Evolutionary conservation across 1,140 invertebrate species (phyloP), one percentile per base, ranked within the genome.

Genomic region (Papilio dardanus): DNA sequence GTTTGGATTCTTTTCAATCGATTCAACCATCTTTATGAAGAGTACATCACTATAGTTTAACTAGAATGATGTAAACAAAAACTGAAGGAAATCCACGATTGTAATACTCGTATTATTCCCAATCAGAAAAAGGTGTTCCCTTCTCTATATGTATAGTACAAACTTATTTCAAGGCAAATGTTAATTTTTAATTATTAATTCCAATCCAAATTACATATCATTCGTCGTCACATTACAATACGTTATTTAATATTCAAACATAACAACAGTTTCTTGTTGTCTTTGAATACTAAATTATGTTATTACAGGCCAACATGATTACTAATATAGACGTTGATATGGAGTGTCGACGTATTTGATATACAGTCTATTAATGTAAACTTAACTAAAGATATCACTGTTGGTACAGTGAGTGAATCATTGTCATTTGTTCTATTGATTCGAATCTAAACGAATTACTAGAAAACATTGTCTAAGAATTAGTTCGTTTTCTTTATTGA

Each of bases 211-310:
- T 28, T 62, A 62, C 21, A 54, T 24, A 24, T 6, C 21, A 62
- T 2, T 28, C 54, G 24, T 28, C 54, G 28, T 62, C 10, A 62
- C 4, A 28, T 30, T 62, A 62, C 24, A 62, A 30, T 28, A 62
- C 50, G 24, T 62, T 46, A 42, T 42, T 58, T 58, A 28, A 24
- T 62, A 62, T 58, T 58, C 54, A 62, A 28, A 28, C 24, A 24
- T 24, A 54, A 24, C 50, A 54, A 58, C 24, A 30, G 54, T 62
- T 28, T 14, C 24, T 14, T 46, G 42, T 62, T 28, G 21, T 62
- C 54, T 62, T 28, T 62, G 54, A 62, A 62, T 62, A 28, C 54
- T 28, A 62, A 62, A 62, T 46, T n/a, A 46, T 62, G 54, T 62
- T 62, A 62, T 62, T 28, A 62, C 54, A 62, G 24, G 54, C 54